Evolutionary conservation across 2,888 invertebrate species (phyloP).

Genomic region (Bellardia pandia): DNA sequence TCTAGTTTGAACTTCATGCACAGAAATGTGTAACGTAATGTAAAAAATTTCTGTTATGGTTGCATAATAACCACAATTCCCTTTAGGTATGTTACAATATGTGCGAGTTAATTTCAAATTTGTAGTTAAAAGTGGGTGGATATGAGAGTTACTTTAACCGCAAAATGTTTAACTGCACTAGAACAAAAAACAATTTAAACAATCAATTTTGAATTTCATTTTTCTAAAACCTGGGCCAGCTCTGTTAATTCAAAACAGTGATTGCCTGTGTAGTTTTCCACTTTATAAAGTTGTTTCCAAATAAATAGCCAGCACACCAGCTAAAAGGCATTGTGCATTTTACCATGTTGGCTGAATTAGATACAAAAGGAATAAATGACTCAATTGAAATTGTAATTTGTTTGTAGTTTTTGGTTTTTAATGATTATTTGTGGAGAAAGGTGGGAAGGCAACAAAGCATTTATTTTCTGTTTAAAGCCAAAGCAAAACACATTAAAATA

Average conservation of each 20-base stretch:
- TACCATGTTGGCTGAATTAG: slow-evolving; percentile 14
- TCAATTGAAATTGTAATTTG: slow-evolving; percentile 68
- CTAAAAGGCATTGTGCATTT: slow-evolving; percentile 16
- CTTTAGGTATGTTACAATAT: slow-evolving; percentile 23
- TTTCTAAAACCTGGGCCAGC: too few relatives aligned
- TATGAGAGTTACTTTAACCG: slow-evolving; percentile 40
- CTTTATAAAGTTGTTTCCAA: background rate
- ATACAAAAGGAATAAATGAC: slow-evolving; percentile 32
- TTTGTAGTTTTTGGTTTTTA: slow-evolving; percentile 65
- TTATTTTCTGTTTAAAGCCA: background rate
- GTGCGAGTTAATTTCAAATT: slow-evolving; percentile 43
- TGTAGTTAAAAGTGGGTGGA: background rate
- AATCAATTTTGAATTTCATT: too few relatives aligned
- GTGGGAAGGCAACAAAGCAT: background rate
- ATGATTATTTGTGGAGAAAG: slow-evolving; percentile 40
- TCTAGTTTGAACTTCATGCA: slow-evolving; percentile 48
- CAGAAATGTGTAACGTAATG: slow-evolving; percentile 20
- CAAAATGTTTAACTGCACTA: slow-evolving; percentile 48
- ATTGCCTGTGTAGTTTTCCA: background rate
- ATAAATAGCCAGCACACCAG: background rate
- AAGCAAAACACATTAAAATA: background rate
- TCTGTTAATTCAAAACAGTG: too few relatives aligned
- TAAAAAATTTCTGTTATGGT: slow-evolving; percentile 1
- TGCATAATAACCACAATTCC: slow-evolving; percentile 13
- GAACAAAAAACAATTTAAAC: background rate